Conservation (phyloP, 2,113 vertebrate genomes). For the Neogobius melanostomus region DNA sequence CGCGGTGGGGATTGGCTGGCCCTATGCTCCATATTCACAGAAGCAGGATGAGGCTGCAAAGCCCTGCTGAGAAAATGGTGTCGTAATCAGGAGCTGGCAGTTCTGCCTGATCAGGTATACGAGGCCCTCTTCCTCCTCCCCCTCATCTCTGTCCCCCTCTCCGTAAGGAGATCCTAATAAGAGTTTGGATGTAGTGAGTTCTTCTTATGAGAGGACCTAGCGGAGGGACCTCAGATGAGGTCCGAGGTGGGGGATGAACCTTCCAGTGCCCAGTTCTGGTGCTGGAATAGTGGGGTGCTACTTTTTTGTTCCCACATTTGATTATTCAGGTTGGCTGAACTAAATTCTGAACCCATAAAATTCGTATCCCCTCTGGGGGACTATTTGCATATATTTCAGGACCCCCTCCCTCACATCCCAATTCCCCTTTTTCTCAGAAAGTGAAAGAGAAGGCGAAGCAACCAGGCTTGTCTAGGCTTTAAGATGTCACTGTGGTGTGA, state of each 20-base stretch:
- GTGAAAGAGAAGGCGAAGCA: slow-evolving; percentile 77
- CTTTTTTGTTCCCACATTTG: slow-evolving; percentile 85
- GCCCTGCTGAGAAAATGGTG: slow-evolving; percentile 98
- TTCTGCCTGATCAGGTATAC: slow-evolving; percentile 92
- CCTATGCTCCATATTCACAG: slow-evolving; percentile 94
- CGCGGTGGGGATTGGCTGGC: slow-evolving; percentile 86
- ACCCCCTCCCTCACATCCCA: slow-evolving; percentile 59
- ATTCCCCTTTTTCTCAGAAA: slow-evolving; percentile 74
- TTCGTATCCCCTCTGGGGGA: slow-evolving; percentile 81
- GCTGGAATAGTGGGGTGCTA: slow-evolving; percentile 27
- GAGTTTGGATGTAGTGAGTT: slow-evolving; percentile 75
- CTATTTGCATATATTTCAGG: slow-evolving; percentile 85
- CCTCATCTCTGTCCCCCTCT: slow-evolving; percentile 53
- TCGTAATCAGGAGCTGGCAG: slow-evolving; percentile 97
- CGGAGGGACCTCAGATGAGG: slow-evolving; percentile 71
- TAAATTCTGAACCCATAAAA: slow-evolving; percentile 87
- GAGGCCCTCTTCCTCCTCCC: slow-evolving; percentile 63
- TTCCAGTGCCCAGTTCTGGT: slow-evolving; percentile 62
- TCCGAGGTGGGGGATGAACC: slow-evolving; percentile 61
- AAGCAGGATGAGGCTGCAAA: slow-evolving; percentile 87
- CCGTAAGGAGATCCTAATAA: slow-evolving; percentile 90
- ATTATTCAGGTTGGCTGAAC: slow-evolving; percentile 94
- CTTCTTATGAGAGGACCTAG: slow-evolving; percentile 72
- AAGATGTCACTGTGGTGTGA: slow-evolving; percentile 82
- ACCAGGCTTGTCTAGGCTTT: slow-evolving; percentile 78